A percentile compares a stretch with the other conserved stretches of the same genome.
phyloP scores from a whole-genome alignment of 2,888 invertebrate genomes.

The Unio delphinus region DNA sequence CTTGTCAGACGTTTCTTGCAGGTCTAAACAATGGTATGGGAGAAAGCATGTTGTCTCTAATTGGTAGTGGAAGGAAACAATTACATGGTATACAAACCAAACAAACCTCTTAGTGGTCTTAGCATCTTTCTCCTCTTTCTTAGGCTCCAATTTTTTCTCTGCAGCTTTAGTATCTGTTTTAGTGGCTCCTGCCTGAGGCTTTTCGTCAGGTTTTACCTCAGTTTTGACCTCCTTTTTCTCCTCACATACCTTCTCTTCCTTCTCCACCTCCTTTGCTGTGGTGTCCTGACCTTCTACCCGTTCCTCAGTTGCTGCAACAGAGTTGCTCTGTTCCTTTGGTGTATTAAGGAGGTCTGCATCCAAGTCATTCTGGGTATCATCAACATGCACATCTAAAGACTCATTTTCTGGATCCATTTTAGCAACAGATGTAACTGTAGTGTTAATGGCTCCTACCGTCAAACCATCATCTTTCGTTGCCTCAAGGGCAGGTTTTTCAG shows the following conservation, averaged over 20 bases:
- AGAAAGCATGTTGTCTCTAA: not conserved
- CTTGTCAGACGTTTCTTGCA: conserved; percentile 1
- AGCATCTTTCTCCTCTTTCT: conserved; percentile 28
- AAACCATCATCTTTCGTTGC: conserved; percentile 39
- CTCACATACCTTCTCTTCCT: conserved; percentile 46
- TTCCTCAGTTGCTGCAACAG: conserved; percentile 34
- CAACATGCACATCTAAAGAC: conserved; percentile 71
- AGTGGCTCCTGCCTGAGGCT: conserved; percentile 1
- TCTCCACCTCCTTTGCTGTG: conserved; percentile 50
- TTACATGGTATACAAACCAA: conserved; percentile 44
- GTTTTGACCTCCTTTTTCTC: conserved; percentile 6
- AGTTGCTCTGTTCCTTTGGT: conserved; percentile 9
- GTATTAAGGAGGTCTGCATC: conserved; percentile 65
- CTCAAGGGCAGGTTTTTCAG: conserved; percentile 2
- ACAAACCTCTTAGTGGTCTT: conserved; percentile 54
- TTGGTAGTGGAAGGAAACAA: too few relatives aligned
- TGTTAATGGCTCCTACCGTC: conserved; percentile 58
- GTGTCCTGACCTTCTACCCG: conserved; percentile 41
- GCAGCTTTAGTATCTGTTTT: conserved; percentile 6
- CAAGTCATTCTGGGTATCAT: conserved; percentile 70
- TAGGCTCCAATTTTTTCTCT: conserved; percentile 4
- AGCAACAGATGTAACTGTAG: conserved; percentile 42
- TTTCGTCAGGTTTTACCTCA: conserved; percentile 28
- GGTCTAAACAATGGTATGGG: not conserved
- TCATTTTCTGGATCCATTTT: conserved; percentile 58